These are phyloP conservation scores for Terebella lapidaria DNA, from an alignment of 2,888 invertebrate genomes.

Conservation along the genomic window DNA sequence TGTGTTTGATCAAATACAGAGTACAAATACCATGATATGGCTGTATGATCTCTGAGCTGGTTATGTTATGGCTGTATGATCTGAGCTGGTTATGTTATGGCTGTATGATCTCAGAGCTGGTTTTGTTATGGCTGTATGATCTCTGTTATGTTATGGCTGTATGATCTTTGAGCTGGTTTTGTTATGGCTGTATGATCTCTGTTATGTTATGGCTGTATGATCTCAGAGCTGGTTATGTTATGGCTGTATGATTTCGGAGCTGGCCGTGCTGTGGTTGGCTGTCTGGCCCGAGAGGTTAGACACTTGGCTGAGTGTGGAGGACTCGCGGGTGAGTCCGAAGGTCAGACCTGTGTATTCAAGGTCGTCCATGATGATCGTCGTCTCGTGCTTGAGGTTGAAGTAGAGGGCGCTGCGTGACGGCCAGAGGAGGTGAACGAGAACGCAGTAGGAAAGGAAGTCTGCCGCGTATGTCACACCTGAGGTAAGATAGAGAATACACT, in stretches of 20 bases:
- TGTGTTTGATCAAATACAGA: too few relatives aligned
- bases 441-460: constrained; percentile 88
- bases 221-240: too few relatives aligned
- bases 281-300: neutral
- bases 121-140: too few relatives aligned
- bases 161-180: too few relatives aligned
- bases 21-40: too few relatives aligned
- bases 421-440: constrained; percentile 93
- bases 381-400: constrained; percentile 58
- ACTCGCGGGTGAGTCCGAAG: neutral
- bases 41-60: too few relatives aligned
- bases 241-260: neutral
- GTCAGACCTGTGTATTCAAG: constrained; percentile 3
- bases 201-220: neutral
- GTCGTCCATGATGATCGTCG: neutral
- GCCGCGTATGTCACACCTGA: constrained; percentile 91
- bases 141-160: too few relatives aligned
- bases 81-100: too few relatives aligned
- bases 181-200: neutral
- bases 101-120: too few relatives aligned
- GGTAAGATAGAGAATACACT: constrained; percentile 32
- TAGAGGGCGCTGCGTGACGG: constrained; percentile 90
- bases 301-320: neutral
- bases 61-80: too few relatives aligned
- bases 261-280: neutral